Base-by-base conservation (phyloP, 2,888 invertebrate species). In the Amblyteles armatorius region DNA sequence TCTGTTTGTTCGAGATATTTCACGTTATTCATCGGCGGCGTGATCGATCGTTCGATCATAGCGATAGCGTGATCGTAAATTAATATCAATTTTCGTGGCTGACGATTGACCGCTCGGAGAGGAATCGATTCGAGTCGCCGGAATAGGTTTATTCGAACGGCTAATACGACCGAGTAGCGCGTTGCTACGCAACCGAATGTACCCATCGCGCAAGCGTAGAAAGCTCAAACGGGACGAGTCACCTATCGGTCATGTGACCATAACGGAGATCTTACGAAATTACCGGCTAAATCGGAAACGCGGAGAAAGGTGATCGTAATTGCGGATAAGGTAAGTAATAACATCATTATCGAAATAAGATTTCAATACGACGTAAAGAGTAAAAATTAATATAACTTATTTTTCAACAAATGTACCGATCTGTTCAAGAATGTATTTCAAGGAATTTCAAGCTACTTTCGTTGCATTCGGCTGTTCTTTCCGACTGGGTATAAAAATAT, bases 161-260 rank as follows among this genome's bases (percentile, higher is more conserved):
- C 3, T 9, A 55, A 22, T 22, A 55, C 40, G 57, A 57, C 13
- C 5, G 57, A n/a, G 69, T 26, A 22, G 40, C 44, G n/a, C 57
- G 78, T 79, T 60, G 60, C 78, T 60, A 79, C n/a, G 78, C 78
- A 60, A 79, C 76, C 63, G 16, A 60, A 26, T 9, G 19, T 2
- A 55, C 52, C 5, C 19, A 55, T n/a, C 19, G 52, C 52, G 52
- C 52, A 55, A n/a, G 6, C 19, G n/a, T 22, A 9, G 19, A 55
- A 19, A n/a, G 52, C 19, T 55, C 52, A 7, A 22, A 22, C 19
- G 0, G 19, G 52, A 55, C 44, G 4, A 1, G 52, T 19, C 52
- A 19, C 19, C 6, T 55, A 7, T 19, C 52, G 52, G 52, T 55
- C 19, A 55, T 22, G 7, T 55, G 52, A 19, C 19, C 19, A 5